Percentiles rank a stretch among this genome's conserved stretches.
Conservation (phyloP, 2,113 vertebrate genomes). For the Rhea pennata region DNA sequence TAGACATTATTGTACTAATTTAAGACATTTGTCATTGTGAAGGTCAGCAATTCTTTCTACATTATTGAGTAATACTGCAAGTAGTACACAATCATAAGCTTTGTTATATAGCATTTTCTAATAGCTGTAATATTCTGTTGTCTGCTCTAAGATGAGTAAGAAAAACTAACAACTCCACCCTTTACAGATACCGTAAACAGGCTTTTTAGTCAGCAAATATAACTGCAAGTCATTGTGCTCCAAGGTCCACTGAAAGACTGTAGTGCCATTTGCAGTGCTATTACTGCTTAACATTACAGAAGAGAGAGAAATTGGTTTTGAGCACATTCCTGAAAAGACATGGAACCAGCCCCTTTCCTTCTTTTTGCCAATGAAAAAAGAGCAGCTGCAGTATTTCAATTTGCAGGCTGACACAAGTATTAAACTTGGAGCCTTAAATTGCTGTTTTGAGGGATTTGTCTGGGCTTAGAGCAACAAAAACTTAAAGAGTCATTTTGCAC, state of each 20-base stretch:
- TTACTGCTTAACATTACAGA: not conserved
- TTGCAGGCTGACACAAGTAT: not conserved
- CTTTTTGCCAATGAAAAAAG: not conserved
- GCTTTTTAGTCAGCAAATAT: not conserved
- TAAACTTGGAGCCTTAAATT: slow-evolving; percentile 15
- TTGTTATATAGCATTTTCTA: slow-evolving; percentile 16
- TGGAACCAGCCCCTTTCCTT: not conserved
- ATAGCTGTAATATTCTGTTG: not conserved
- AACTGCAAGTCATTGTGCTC: not conserved
- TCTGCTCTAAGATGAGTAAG: not conserved
- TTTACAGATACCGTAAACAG: not conserved
- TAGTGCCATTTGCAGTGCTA: not conserved
- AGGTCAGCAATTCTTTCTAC: slow-evolving; percentile 9
- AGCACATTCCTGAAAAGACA: not conserved
- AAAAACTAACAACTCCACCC: not conserved
- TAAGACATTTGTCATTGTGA: slow-evolving; percentile 3
- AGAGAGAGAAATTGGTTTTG: not conserved
- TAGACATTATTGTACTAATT: not conserved
- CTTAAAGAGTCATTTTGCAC: not conserved
- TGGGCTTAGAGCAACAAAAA: not conserved
- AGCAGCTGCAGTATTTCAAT: not conserved
- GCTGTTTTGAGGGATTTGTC: not conserved
- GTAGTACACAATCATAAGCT: not conserved
- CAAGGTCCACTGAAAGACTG: not conserved
- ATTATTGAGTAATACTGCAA: not conserved